Evolutionary conservation across 1,140 invertebrate species (phyloP), one percentile per base, ranked within the genome.

Genomic region (Wiebesia pumilae): DNA sequence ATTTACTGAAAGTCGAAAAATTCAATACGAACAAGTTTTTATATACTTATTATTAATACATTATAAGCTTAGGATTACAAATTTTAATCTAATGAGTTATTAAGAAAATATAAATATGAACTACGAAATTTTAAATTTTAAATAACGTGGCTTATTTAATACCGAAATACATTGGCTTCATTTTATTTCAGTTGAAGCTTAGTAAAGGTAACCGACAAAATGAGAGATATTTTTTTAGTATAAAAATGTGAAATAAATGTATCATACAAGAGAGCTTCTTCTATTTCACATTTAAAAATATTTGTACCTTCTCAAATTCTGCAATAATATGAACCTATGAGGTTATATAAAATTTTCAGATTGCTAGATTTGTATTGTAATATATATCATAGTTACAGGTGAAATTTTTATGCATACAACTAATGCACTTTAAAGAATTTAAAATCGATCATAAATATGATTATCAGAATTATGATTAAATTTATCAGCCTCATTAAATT

Each of bases 341-440:
- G 69, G 77, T 86, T 81, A 73, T 35, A 81, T 67, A 47, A 30
- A 54, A 69, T 35, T 82, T 82, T 86, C 58, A 58, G 58, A 82
- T 77, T 77, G 82, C 67, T 82, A 67, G 58, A 38, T 86, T 67
- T 47, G 77, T 81, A 51, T 62, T 43, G 78, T 14, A 58, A 80
- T 73, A 73, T 81, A 69, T 43, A 81, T 62, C 35, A 16, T 9
- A 27, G 0, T 33, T 38, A 71, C 1, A 35, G 40, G 1, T 71
- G 9, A 12, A 14, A 19, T 12, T 30, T 69, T 14, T 14, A 54
- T 54, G 19, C 19, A 54, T 54, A 19, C 2, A 21, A 14, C 65
- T 30, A 69, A 33, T 69, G 9, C 33, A 33, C 65, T 35, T 33
- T 33, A 33, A 14, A 69, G 33, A 69, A 69, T 16, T 69, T 3